These are phyloP conservation scores for Xylocopa sonorina DNA, from an alignment of 1,140 invertebrate genomes.

Conservation along the genomic window DNA sequence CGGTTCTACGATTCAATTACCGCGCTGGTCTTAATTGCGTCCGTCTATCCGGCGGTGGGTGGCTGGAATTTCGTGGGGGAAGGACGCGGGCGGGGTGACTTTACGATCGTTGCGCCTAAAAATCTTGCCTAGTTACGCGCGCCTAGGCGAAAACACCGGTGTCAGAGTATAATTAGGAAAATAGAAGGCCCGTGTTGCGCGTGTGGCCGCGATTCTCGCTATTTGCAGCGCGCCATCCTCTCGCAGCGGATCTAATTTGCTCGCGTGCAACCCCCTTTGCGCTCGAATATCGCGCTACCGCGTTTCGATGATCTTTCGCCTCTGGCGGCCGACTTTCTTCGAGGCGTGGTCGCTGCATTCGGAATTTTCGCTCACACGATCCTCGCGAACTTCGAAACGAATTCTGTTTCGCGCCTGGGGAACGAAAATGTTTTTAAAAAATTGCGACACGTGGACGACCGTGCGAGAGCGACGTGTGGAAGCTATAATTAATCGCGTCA, in stretches of 20 bases:
- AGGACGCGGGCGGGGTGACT: neutral
- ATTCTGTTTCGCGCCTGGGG: too few species aligned
- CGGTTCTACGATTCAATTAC: slow-evolving; percentile 72
- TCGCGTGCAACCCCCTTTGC: neutral
- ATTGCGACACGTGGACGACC: too few species aligned
- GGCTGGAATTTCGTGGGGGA: slow-evolving; percentile 28
- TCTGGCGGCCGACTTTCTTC: neutral
- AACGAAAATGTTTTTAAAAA: too few species aligned
- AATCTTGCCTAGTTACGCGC: slow-evolving; percentile 5
- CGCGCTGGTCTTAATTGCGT: slow-evolving; percentile 72
- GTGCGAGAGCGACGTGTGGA: too few species aligned
- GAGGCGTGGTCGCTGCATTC: too few species aligned
- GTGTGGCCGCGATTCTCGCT: neutral
- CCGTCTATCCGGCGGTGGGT: slow-evolving; percentile 46
- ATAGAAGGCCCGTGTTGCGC: neutral
- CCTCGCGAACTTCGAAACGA: too few species aligned
- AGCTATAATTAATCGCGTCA: neutral
- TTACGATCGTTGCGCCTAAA: slow-evolving; percentile 36
- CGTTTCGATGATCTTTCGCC: neutral
- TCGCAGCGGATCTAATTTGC: slow-evolving; percentile 1
- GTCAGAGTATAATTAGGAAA: slow-evolving; percentile 18
- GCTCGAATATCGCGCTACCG: neutral
- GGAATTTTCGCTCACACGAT: too few species aligned
- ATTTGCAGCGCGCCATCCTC: neutral
- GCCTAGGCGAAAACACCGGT: neutral